Evolutionary conservation across 2,113 vertebrate species (phyloP), one percentile per base, ranked within the genome.

Genomic region (Ia io): DNA sequence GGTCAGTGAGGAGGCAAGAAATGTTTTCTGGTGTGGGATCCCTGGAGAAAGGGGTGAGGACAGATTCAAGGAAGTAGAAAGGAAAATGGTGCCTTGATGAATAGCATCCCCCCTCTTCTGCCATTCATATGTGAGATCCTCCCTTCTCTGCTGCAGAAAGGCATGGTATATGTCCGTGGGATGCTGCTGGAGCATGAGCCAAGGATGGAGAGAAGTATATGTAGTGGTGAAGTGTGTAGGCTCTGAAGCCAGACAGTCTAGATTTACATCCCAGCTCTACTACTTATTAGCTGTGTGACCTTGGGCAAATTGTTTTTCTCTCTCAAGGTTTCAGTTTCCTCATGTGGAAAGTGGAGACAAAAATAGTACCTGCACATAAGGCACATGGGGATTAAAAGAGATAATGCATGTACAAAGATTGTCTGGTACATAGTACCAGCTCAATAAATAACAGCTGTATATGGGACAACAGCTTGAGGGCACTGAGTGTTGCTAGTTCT

Each of bases 1-100:
- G 28, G 77, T 91, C 89, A 92, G n/a, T 78, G 37, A 95, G 51
- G 59, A 93, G 23, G 78, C 69, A 94, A 95, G 79, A 91, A 91
- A 87, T 85, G 59, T 92, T 85, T 96, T 71, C 32, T 82, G 82
- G 63, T 3, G 7, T 5, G 9, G 40, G 67, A 11, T 78, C 53
- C 71, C 69, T 84, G 28, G 82, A 93, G 61, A 80, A 87, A 70
- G 12, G 25, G 17, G 9, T 65, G 53, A 95, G 80, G 47, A 85
- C 47, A 92, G 42, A 85, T 80, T 47, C 35, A n/a, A 88, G 42
- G 61, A 53, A 77, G 61, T 69, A 25, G 82, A 84, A 84, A 87
- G 47, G 77, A 79, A 95, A 91, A 30, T 44, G 28, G 47, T 4
- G 25, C 37, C 22, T 1, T 67, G 44, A 85, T 20, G 6, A 77